These are phyloP conservation scores for Rhamnusium bicolor DNA, from an alignment of 2,888 invertebrate genomes.

Conservation along the genomic window DNA sequence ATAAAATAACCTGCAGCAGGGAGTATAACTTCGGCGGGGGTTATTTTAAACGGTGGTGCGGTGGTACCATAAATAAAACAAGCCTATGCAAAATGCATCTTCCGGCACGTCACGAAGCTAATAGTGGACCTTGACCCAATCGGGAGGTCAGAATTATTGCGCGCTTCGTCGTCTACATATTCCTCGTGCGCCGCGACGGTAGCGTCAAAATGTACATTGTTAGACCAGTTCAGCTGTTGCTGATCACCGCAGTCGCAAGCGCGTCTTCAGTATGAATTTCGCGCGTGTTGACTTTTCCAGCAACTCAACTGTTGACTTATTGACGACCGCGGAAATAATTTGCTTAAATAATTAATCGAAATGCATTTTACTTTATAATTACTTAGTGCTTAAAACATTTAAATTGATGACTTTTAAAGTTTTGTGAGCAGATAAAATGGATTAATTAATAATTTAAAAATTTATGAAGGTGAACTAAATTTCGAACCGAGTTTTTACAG, in stretches of 20 bases:
- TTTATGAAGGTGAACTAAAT: neutral
- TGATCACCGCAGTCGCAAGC: constrained; percentile 43
- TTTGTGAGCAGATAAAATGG: neutral
- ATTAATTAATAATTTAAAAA: neutral
- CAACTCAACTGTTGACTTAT: neutral
- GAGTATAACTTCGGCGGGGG: neutral
- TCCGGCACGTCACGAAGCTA: constrained; percentile 63
- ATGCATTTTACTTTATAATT: neutral
- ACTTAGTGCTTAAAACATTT: neutral
- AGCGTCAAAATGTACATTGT: constrained; percentile 58
- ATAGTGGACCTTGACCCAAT: constrained; percentile 68
- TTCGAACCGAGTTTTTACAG: no score
- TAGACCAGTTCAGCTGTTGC: constrained; percentile 66
- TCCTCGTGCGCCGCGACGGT: constrained; percentile 66
- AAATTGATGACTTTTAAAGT: neutral
- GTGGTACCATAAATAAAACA: constrained; percentile 44
- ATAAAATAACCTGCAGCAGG: constrained; percentile 8
- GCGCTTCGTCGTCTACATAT: constrained; percentile 73
- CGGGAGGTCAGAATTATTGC: constrained; percentile 66
- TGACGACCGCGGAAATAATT: neutral
- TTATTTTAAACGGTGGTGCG: neutral
- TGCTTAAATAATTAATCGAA: neutral
- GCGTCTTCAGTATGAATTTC: constrained; percentile 19
- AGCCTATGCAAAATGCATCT: constrained; percentile 64
- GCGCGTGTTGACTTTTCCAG: constrained; percentile 14